phyloP scores from a whole-genome alignment of 2,888 invertebrate genomes.

The Elgonia sp. region DNA sequence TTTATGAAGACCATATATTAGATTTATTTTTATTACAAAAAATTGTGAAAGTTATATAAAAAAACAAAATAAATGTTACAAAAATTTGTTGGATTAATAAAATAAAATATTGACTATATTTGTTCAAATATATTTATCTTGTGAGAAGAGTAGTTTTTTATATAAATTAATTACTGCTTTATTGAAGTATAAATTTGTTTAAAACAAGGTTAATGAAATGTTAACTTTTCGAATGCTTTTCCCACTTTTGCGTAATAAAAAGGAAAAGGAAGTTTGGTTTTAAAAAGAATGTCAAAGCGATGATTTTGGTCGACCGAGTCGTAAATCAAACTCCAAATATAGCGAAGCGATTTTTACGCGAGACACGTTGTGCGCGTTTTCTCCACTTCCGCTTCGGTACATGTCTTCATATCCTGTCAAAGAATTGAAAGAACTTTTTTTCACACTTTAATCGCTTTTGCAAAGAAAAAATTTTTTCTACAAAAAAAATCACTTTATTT shows the following conservation, averaged over 20 bases:
- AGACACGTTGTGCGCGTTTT: conserved; percentile 72
- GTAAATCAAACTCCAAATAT: conserved; percentile 55
- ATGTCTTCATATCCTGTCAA: conserved; percentile 58
- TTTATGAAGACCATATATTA: too few relatives aligned
- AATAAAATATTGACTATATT: too few relatives aligned
- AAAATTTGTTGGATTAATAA: too few relatives aligned
- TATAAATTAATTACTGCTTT: too few relatives aligned
- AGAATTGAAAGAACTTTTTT: conserved; percentile 23
- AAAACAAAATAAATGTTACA: too few relatives aligned
- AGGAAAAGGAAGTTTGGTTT: conserved; percentile 36
- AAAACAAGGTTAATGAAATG: background rate
- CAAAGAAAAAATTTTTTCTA: background rate
- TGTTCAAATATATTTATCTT: too few relatives aligned
- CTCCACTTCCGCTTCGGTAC: conserved; percentile 72
- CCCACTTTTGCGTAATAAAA: conserved; percentile 42
- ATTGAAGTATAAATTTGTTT: too few relatives aligned
- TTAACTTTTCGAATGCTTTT: conserved; percentile 12
- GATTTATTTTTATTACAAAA: too few relatives aligned
- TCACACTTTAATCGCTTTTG: background rate
- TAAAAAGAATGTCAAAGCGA: conserved; percentile 46
- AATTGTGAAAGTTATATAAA: too few relatives aligned
- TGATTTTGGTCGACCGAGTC: conserved; percentile 45
- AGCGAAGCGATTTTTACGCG: conserved; percentile 67
- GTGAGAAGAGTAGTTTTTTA: too few relatives aligned
- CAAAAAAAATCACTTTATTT: too few relatives aligned